Conservation (phyloP, 2,113 vertebrate genomes). For the Austrofundulus limnaeus region DNA sequence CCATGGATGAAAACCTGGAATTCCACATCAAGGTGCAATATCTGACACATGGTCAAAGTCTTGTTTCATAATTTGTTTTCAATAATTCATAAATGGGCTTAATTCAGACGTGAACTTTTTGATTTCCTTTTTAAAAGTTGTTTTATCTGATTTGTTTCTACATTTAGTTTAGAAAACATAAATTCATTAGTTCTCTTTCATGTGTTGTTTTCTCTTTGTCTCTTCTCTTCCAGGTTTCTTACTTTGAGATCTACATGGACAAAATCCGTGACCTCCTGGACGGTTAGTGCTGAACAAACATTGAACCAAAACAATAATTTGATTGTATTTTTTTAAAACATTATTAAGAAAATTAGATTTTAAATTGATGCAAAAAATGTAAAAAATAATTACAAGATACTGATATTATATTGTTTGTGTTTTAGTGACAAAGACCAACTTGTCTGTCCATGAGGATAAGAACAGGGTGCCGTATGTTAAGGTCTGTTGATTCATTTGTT, state of each 20-base stretch:
- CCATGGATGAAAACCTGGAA: constrained; percentile 96
- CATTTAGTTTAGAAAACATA: no score
- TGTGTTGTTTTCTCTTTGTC: neutral
- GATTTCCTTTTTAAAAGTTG: no score
- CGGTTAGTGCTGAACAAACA: constrained; percentile 74
- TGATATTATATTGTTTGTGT: constrained; percentile 4
- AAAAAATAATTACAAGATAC: neutral
- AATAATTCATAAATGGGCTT: neutral
- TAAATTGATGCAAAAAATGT: neutral
- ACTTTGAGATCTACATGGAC: constrained; percentile 95
- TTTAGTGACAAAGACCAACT: constrained; percentile 90
- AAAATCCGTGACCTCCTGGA: constrained; percentile 93
- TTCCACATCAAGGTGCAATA: constrained; percentile 90
- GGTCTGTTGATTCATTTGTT: constrained; percentile 67
- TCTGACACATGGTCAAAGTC: neutral
- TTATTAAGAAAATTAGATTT: neutral
- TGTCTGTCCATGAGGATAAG: constrained; percentile 91
- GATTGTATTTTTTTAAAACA: neutral
- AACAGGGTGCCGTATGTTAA: constrained; percentile 90
- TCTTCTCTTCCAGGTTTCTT: constrained; percentile 83
- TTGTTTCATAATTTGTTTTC: constrained; percentile 1
- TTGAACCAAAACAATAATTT: neutral
- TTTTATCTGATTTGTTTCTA: no score
- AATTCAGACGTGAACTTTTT: neutral
- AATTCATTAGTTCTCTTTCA: neutral